Conservation (phyloP, 1,140 invertebrate genomes). For the Trypoxylus dichotomus region DNA sequence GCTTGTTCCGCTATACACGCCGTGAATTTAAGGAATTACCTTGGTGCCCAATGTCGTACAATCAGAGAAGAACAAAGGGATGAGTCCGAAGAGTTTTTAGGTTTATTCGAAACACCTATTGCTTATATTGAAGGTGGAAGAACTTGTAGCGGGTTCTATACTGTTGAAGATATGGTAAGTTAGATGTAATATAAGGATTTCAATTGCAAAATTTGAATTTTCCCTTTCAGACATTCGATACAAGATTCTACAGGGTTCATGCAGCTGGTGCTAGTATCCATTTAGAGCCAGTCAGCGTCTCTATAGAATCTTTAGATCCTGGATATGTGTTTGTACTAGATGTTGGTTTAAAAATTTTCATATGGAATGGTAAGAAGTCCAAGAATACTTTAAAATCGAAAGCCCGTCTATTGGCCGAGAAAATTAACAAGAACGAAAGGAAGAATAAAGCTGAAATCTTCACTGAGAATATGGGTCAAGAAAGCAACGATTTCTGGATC, state of each 20-base stretch:
- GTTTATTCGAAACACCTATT: constrained; percentile 89
- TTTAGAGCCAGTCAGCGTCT: constrained; percentile 84
- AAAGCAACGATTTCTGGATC: constrained; percentile 85
- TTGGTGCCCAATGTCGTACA: constrained; percentile 96
- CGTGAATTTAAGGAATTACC: constrained; percentile 94
- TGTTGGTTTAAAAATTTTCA: constrained; percentile 80
- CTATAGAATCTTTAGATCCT: constrained; percentile 77
- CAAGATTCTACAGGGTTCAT: constrained; percentile 87
- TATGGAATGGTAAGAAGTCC: constrained; percentile 91
- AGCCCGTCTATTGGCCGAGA: constrained; percentile 92
- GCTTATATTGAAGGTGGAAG: constrained; percentile 96
- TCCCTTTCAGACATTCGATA: constrained; percentile 72
- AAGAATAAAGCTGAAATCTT: constrained; percentile 93
- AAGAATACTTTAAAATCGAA: constrained; percentile 96
- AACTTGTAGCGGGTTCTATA: constrained; percentile 96
- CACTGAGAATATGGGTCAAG: constrained; percentile 79
- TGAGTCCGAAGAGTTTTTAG: constrained; percentile 94
- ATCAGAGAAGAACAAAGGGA: constrained; percentile 95
- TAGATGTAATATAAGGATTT: background rate
- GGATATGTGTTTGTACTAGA: constrained; percentile 93
- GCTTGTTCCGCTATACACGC: constrained; percentile 99
- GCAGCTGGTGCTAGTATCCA: constrained; percentile 86
- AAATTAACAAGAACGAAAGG: constrained; percentile 98
- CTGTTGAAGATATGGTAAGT: constrained; percentile 82
- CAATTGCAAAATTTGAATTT: background rate